Conservation (phyloP, 2,797 vertebrate species). For the Silurus aristotelis region DNA sequence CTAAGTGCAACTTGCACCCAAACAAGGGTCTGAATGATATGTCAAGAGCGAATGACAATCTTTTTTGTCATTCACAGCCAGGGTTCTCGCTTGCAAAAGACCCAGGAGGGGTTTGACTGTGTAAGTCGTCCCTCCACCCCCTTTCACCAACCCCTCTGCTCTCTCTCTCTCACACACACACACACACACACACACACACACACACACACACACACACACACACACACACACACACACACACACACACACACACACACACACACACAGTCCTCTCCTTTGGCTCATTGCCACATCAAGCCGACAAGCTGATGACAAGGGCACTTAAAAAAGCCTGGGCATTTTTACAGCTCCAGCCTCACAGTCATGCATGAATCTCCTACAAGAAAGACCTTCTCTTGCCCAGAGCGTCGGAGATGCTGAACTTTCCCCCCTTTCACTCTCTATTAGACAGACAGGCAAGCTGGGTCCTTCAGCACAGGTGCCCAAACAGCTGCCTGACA, state of each 20-base stretch:
- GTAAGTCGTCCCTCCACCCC: constrained; percentile 28
- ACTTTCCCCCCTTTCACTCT: constrained; percentile 43
- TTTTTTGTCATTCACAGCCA: constrained; percentile 69
- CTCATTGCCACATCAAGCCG: constrained; percentile 68
- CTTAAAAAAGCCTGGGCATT: constrained; percentile 61
- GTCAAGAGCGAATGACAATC: constrained; percentile 74
- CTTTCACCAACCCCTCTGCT: not conserved
- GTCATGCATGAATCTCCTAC: constrained; percentile 71
- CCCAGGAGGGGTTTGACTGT: constrained; percentile 60
- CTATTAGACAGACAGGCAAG: constrained; percentile 57
- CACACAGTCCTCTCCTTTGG: constrained; percentile 64
- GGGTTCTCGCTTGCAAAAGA: constrained; percentile 65
- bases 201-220: too few species aligned
- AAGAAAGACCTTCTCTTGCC: constrained; percentile 66
- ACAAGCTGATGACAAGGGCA: constrained; percentile 67
- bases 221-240: constrained; percentile 35
- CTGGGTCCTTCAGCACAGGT: constrained; percentile 65
- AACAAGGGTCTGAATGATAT: constrained; percentile 69
- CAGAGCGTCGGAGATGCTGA: constrained; percentile 57
- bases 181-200: too few species aligned
- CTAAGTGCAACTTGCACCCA: constrained; percentile 62
- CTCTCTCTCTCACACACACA: constrained; percentile 39
- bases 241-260: too few species aligned
- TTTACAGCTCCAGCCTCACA: constrained; percentile 67
- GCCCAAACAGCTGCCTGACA: constrained; percentile 74